Evolutionary conservation across 2,797 vertebrate species (phyloP), one percentile per base, ranked within the genome.

Genomic region (Cephalopachus bancanus): DNA sequence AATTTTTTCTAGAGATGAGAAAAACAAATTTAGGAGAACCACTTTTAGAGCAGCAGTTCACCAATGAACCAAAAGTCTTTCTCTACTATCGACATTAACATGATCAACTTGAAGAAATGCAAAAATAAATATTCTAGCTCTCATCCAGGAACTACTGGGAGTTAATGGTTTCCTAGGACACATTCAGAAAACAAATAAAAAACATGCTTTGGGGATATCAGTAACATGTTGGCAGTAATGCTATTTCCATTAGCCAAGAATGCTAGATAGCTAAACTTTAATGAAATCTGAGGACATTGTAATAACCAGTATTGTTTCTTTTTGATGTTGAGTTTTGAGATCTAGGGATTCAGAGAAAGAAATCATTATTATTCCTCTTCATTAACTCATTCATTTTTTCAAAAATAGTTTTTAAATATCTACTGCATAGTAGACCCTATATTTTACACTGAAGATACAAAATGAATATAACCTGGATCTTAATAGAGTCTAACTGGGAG

Each of bases 161-260:
- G 33, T 85, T 86, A 22, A 72, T 92, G 64, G 86, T 95, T 97
- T 97, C 93, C 83, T 97, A 96, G 95, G 93, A 94, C n/a, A 22
- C 53, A 65, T 84, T 64, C 20, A 91, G 30, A 92, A 97, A 95
- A 97, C 96, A 97, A 95, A 96, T 49, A 80, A 74, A 92, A 97
- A 96, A 71, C 59, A 91, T 44, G n/a, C 10, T 78, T 83, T 93
- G 33, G n/a, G 83, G 4, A 75, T 94, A 75, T 96, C 78, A 96
- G 79, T 94, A 83, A 92, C 79, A 19, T 85, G 62, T 28, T 94
- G 96, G 86, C 78, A 94, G 33, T 44, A 69, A 4, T 55, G 24
- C 24, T 93, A 20, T 64, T 95, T 94, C 37, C 81, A 60, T 15
- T 57, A 76, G 95, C 95, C 93, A 96, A 96, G 83, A 96, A 96